Evolutionary conservation across 2,797 vertebrate species (phyloP).

Genomic region (Ctenopoma kingsleyae): DNA sequence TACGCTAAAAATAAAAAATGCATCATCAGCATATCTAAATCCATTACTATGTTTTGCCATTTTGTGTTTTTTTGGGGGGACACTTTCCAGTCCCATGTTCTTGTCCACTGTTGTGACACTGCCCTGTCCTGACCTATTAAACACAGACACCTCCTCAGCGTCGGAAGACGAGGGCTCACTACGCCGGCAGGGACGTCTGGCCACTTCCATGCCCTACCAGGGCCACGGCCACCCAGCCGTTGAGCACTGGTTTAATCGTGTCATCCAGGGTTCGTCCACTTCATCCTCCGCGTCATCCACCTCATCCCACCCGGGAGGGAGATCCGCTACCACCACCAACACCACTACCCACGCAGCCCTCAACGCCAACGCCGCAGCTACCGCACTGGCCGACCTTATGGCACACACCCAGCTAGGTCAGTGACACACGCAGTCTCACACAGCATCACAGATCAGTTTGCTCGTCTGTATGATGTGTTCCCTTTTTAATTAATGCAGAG

Average conservation of each 20-base stretch:
- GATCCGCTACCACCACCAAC: constrained; percentile 84
- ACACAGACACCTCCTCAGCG: constrained; percentile 96
- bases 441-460: constrained; percentile 1
- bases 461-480: not conserved
- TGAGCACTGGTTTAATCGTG: constrained; percentile 95
- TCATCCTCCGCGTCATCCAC: constrained; percentile 98
- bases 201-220: constrained; percentile 91
- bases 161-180: constrained; percentile 98
- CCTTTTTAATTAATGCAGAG: constrained; percentile 7
- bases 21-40: constrained; percentile 44
- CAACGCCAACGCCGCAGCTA: constrained; percentile 87
- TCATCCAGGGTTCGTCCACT: constrained; percentile 97
- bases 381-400: constrained; percentile 91
- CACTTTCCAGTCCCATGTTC: constrained; percentile 23
- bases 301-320: constrained; percentile 95
- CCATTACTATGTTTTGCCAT: constrained; percentile 1
- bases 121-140: constrained; percentile 77
- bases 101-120: constrained; percentile 61
- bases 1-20: constrained; percentile 45
- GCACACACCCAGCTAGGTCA: constrained; percentile 94
- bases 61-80: constrained; percentile 17
- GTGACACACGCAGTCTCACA: constrained; percentile 72
- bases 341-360: constrained; percentile 89
- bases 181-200: constrained; percentile 90
- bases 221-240: constrained; percentile 89